Conservation (phyloP, 2,113 vertebrate genomes). For the Calyptomena viridis region DNA sequence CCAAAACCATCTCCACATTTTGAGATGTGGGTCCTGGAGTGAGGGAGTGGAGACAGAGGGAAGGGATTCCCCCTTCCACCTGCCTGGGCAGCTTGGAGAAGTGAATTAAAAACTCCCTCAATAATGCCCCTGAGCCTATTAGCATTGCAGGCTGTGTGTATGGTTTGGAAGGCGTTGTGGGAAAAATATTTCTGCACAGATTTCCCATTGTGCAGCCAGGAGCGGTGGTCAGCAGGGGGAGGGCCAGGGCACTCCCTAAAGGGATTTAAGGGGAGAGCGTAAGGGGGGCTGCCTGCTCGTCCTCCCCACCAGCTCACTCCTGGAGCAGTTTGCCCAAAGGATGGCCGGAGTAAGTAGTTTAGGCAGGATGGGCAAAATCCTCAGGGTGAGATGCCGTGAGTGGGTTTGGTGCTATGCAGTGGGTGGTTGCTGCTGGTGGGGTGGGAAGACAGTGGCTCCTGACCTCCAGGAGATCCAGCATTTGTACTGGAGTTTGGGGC, state of each 20-base stretch:
- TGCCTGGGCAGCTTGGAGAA: background rate
- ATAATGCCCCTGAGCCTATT: background rate
- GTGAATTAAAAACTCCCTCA: background rate
- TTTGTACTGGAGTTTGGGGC: background rate
- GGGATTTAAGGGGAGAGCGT: background rate
- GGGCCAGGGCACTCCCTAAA: background rate
- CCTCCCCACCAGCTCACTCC: background rate
- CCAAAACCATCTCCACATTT: background rate
- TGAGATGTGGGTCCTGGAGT: background rate
- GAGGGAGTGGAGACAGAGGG: background rate
- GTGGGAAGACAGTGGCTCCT: background rate
- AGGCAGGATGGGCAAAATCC: background rate
- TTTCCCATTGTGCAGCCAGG: conserved; percentile 1
- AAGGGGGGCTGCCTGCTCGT: background rate
- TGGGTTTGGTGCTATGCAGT: accelerated
- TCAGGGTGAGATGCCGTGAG: background rate
- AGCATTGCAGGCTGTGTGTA: conserved; percentile 25
- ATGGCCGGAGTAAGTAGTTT: conserved; percentile 9
- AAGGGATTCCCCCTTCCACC: background rate
- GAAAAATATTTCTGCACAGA: conserved; percentile 49
- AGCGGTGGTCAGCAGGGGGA: background rate
- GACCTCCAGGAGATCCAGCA: background rate
- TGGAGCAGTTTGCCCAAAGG: background rate
- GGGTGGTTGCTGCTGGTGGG: background rate
- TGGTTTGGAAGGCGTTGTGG: conserved; percentile 43